Conservation (phyloP, 1,140 invertebrate genomes). For the Eurosta solidaginis region DNA sequence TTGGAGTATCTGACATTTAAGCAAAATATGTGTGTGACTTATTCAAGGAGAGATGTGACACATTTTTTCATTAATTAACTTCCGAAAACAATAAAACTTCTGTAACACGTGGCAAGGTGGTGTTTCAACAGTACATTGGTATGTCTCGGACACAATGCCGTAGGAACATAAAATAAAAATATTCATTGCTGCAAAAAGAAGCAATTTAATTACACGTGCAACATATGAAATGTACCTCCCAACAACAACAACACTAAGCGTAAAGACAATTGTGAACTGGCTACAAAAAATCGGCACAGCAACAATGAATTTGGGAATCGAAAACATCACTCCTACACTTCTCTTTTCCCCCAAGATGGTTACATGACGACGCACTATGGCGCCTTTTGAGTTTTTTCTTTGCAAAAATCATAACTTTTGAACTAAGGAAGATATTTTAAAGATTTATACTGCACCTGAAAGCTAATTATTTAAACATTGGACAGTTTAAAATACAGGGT, state of each 20-base stretch:
- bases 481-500: no score
- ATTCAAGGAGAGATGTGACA: not conserved
- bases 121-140: not conserved
- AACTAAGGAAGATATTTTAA: no score
- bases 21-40: no score
- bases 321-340: no score
- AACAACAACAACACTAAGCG: not conserved
- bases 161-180: not conserved
- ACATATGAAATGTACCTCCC: not conserved
- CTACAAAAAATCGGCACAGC: not conserved
- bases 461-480: no score
- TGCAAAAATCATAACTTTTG: no score
- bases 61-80: slow-evolving; percentile 6
- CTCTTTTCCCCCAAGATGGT: no score
- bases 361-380: no score
- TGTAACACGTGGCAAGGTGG: not conserved
- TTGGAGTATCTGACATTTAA: not conserved
- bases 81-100: not conserved
- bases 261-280: not conserved
- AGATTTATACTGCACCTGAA: no score
- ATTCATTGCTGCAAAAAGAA: not conserved
- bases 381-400: no score
- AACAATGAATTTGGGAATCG: not conserved
- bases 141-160: not conserved
- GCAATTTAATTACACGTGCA: slow-evolving; percentile 15